A percentile compares a stretch with the other conserved stretches of the same genome.
Evolutionary conservation across 2,888 invertebrate genomes (phyloP).

Genomic region (Chydorus sphaericus): DNA sequence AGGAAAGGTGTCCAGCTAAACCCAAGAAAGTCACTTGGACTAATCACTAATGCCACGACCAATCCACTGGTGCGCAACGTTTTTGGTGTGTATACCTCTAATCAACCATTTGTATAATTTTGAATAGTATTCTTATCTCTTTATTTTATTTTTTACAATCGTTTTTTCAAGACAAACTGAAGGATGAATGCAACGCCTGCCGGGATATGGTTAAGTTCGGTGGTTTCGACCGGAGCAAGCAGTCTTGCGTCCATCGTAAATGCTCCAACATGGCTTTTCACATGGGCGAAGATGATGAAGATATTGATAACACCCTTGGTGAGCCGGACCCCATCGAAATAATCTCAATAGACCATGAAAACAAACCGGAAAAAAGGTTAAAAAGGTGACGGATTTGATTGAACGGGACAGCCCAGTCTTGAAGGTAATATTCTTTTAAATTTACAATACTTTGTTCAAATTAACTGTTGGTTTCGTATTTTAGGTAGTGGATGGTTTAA

Average conservation of each 20-base stretch:
- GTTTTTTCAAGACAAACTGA: too few species aligned
- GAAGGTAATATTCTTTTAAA: too few species aligned
- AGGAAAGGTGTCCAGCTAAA: conserved; percentile 28
- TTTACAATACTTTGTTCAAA: too few species aligned
- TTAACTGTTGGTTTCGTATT: too few species aligned
- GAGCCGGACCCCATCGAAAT: too few species aligned
- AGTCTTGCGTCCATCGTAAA: conserved; percentile 46
- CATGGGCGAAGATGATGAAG: conserved; percentile 31
- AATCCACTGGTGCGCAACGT: conserved; percentile 58
- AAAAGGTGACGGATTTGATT: too few species aligned
- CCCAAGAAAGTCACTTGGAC: conserved; percentile 41
- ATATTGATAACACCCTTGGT: conserved; percentile 14
- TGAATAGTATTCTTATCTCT: too few species aligned
- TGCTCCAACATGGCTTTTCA: conserved; percentile 64
- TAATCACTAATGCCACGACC: conserved; percentile 63
- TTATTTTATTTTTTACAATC: too few species aligned
- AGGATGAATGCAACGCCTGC: conserved; percentile 53
- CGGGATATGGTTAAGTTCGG: conserved; percentile 67
- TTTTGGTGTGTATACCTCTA: too few species aligned
- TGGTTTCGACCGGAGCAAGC: conserved; percentile 46
- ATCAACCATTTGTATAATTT: too few species aligned
- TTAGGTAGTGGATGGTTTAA: background rate
- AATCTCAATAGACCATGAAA: too few species aligned
- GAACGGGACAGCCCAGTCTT: conserved; percentile 3
- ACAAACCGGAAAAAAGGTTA: too few species aligned